Evolutionary conservation across 2,113 vertebrate genomes (phyloP).

Genomic region (Phalacrocorax brasilianus): DNA sequence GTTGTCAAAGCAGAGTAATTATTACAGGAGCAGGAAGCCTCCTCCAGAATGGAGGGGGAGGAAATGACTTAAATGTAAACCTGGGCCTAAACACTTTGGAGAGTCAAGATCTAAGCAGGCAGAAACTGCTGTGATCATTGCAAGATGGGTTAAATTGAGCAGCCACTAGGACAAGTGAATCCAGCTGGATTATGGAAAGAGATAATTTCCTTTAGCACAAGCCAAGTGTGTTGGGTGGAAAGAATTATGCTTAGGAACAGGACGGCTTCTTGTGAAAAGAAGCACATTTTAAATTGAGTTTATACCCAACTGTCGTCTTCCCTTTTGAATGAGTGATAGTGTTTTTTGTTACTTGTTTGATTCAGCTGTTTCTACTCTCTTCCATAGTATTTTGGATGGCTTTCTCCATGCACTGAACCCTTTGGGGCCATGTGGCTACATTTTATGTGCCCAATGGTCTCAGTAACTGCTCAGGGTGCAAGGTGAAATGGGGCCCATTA

Average conservation of each 20-base stretch:
- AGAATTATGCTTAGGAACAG: background rate
- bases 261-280: background rate
- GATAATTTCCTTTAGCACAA: background rate
- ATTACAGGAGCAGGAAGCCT: background rate
- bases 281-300: background rate
- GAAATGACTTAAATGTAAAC: background rate
- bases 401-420: background rate
- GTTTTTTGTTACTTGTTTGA: background rate
- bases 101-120: background rate
- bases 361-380: background rate
- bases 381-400: background rate
- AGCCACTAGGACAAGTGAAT: background rate
- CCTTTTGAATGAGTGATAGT: background rate
- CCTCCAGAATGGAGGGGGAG: background rate
- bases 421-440: background rate
- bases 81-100: background rate
- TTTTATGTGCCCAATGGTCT: background rate
- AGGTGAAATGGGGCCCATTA: background rate
- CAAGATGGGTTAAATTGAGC: background rate
- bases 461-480: background rate
- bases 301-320: background rate
- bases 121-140: background rate
- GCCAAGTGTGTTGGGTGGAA: background rate
- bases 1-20: background rate
- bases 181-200: background rate